Evolutionary conservation across 2,113 vertebrate species (phyloP).

Genomic region (Psettodes erumei): DNA sequence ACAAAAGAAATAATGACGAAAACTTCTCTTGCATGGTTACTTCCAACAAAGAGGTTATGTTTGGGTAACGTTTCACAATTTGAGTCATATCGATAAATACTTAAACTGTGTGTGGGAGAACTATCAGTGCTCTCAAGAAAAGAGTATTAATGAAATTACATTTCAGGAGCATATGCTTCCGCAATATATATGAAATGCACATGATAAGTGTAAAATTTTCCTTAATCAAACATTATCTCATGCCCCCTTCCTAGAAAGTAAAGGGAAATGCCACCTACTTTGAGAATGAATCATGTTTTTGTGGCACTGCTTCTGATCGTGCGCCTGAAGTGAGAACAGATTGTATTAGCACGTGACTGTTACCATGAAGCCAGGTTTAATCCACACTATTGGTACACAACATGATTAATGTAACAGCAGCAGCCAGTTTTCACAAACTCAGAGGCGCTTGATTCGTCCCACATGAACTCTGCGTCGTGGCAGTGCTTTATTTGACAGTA

Average conservation of each 20-base stretch:
- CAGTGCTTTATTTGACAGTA: constrained; percentile 26
- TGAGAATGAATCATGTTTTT: background rate
- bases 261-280: background rate
- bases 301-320: background rate
- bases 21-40: background rate
- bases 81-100: too few species aligned
- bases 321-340: background rate
- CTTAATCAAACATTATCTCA: too few species aligned
- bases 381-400: constrained; percentile 44
- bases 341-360: background rate
- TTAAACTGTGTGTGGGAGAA: too few species aligned
- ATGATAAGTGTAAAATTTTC: too few species aligned
- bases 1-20: background rate
- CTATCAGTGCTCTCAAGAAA: too few species aligned
- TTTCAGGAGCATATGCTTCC: too few species aligned
- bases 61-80: too few species aligned
- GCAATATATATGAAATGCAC: too few species aligned
- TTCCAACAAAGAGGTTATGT: too few species aligned
- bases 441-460: background rate
- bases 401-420: constrained; percentile 47
- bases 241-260: too few species aligned
- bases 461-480: constrained; percentile 11
- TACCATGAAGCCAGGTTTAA: constrained; percentile 45
- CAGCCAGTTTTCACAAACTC: constrained; percentile 37
- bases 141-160: too few species aligned